Evolutionary conservation across 64 coral and sea anemone genomes (phyloP).

Genomic region (Montipora foliosa): DNA sequence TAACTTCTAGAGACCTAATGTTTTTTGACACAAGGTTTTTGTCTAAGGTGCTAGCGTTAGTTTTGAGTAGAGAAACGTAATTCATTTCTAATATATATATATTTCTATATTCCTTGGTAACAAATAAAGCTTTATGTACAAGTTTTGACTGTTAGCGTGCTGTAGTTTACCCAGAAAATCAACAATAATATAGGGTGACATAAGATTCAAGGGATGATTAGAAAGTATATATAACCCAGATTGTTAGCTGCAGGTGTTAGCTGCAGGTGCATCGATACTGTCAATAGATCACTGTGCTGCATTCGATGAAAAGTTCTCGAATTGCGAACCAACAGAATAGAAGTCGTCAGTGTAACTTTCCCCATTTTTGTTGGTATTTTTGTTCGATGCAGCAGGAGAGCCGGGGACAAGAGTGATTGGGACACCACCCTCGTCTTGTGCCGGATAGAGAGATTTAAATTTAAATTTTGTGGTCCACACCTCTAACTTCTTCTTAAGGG

Average conservation of each 20-base stretch:
- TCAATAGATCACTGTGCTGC: not conserved
- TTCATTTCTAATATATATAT: too few relatives aligned
- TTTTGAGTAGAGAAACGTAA: too few relatives aligned
- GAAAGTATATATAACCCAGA: constrained; percentile 57
- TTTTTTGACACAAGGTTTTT: too few relatives aligned
- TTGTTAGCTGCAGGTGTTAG: too few relatives aligned
- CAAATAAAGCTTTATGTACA: too few relatives aligned
- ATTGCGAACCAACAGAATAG: constrained; percentile 23
- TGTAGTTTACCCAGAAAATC: too few relatives aligned
- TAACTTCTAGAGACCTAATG: too few relatives aligned
- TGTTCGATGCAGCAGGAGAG: too few relatives aligned
- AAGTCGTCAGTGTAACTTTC: constrained; percentile 43
- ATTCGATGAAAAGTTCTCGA: not conserved
- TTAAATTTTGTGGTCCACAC: not conserved
- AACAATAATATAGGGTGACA: too few relatives aligned
- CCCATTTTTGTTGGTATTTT: not conserved
- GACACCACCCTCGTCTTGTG: not conserved
- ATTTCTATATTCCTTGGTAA: too few relatives aligned
- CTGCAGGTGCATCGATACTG: not conserved
- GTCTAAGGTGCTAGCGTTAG: too few relatives aligned
- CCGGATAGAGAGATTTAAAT: not conserved
- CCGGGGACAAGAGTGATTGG: not conserved
- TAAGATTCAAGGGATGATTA: not conserved
- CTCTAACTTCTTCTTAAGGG: constrained; percentile 9
- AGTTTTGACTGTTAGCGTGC: too few relatives aligned